Percentiles rank a stretch among this genome's conserved stretches.
Conservation (phyloP, 2,888 invertebrate genomes). For the Acanthosepion lycidas region DNA sequence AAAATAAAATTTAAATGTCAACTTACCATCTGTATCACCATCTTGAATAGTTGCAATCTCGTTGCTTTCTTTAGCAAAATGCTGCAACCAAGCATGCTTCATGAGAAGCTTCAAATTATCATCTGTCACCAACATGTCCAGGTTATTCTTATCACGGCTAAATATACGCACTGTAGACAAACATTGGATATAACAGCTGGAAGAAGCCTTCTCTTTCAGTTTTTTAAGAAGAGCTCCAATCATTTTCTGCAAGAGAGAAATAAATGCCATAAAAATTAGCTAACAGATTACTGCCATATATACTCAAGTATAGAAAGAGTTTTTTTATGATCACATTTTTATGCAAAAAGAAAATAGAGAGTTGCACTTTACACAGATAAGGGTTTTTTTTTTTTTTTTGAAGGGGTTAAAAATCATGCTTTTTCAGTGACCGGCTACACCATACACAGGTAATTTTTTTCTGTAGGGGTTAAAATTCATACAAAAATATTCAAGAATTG, state of each 20-base stretch:
- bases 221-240: slow-evolving; percentile 60
- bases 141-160: slow-evolving; percentile 70
- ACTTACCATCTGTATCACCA: slow-evolving; percentile 63
- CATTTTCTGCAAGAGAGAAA: slow-evolving; percentile 59
- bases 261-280: not conserved
- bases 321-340: too few species aligned
- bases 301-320: too few species aligned
- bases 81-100: slow-evolving; percentile 68
- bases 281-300: not conserved
- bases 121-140: slow-evolving; percentile 67
- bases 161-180: slow-evolving; percentile 70
- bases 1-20: not conserved
- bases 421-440: too few species aligned
- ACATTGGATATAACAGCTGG: slow-evolving; percentile 60
- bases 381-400: too few species aligned
- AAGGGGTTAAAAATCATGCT: too few species aligned
- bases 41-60: slow-evolving; percentile 65
- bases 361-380: too few species aligned
- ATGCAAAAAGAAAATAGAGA: too few species aligned
- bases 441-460: too few species aligned
- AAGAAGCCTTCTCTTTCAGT: slow-evolving; percentile 56
- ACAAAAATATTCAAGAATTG: too few species aligned
- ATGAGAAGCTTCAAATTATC: slow-evolving; percentile 64
- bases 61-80: slow-evolving; percentile 63
- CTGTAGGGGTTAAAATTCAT: too few species aligned